Percentiles rank a stretch among this genome's conserved stretches.
Evolutionary conservation across 1,140 invertebrate genomes (phyloP).

Genomic region (Augochlora pura): DNA sequence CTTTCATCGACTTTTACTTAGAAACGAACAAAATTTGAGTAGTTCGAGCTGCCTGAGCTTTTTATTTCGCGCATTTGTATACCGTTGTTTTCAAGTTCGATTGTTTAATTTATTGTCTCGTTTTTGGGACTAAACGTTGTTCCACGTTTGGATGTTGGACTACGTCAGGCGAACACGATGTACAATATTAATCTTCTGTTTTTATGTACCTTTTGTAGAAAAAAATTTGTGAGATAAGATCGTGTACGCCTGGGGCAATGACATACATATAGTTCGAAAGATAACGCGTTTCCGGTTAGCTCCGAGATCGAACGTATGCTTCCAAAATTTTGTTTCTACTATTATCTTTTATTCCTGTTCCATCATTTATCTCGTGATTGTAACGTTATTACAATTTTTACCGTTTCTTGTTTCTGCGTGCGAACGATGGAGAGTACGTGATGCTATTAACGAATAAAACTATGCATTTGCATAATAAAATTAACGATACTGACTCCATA

Average conservation of each 20-base stretch:
- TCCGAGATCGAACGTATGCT: constrained; percentile 39
- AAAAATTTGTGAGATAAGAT: not conserved
- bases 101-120: constrained; percentile 43
- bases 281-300: constrained; percentile 6
- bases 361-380: constrained; percentile 20
- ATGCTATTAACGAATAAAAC: constrained; percentile 55
- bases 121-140: constrained; percentile 10
- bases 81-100: not conserved
- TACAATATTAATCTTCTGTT: not conserved
- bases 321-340: constrained; percentile 28
- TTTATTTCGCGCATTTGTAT: no score
- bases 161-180: constrained; percentile 3
- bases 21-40: no score
- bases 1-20: no score
- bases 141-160: constrained; percentile 18
- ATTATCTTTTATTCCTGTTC: not conserved
- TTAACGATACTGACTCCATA: constrained; percentile 46
- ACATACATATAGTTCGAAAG: constrained; percentile 3
- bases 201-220: not conserved
- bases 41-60: no score
- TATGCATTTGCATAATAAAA: constrained; percentile 65
- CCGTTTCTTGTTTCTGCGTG: constrained; percentile 24
- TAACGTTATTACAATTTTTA: constrained; percentile 29
- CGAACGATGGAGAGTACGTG: constrained; percentile 51
- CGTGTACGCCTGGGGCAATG: not conserved